Evolutionary conservation across 2,888 invertebrate genomes (phyloP).

Genomic region (Morpho helenor): DNA sequence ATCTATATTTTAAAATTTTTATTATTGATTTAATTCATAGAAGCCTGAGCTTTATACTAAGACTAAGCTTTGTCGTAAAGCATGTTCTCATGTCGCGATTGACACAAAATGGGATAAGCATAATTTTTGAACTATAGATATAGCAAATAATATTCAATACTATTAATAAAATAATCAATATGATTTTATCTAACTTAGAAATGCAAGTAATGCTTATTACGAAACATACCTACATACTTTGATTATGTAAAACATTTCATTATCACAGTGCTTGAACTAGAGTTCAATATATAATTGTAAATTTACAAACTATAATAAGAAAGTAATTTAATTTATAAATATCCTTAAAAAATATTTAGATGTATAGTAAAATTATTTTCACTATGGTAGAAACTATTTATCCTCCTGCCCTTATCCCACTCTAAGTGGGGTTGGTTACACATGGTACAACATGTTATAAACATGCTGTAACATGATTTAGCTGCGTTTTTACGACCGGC

Average conservation of each 20-base stretch:
- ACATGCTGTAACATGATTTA: too few relatives aligned
- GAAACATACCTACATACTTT: slow-evolving; percentile 1
- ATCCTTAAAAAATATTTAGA: background rate
- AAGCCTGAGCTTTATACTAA: too few relatives aligned
- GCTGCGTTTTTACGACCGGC: too few relatives aligned
- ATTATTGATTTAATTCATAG: too few relatives aligned
- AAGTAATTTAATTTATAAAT: background rate
- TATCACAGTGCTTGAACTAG: slow-evolving; percentile 10
- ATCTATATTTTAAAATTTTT: too few relatives aligned
- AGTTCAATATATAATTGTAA: slow-evolving; percentile 1
- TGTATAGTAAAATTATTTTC: background rate
- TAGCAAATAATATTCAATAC: background rate
- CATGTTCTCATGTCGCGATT: too few relatives aligned
- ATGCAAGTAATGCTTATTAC: slow-evolving; percentile 1
- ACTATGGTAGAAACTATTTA: too few relatives aligned
- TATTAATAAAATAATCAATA: background rate
- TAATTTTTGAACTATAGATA: background rate
- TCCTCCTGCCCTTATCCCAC: too few relatives aligned
- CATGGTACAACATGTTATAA: too few relatives aligned
- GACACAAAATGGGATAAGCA: background rate
- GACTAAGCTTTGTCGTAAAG: too few relatives aligned
- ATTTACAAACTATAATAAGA: background rate
- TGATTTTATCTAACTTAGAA: background rate
- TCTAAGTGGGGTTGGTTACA: too few relatives aligned
- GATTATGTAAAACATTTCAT: slow-evolving; percentile 2